phyloP scores from a whole-genome alignment of 2,113 vertebrate genomes.

The Oncorhynchus masou region DNA sequence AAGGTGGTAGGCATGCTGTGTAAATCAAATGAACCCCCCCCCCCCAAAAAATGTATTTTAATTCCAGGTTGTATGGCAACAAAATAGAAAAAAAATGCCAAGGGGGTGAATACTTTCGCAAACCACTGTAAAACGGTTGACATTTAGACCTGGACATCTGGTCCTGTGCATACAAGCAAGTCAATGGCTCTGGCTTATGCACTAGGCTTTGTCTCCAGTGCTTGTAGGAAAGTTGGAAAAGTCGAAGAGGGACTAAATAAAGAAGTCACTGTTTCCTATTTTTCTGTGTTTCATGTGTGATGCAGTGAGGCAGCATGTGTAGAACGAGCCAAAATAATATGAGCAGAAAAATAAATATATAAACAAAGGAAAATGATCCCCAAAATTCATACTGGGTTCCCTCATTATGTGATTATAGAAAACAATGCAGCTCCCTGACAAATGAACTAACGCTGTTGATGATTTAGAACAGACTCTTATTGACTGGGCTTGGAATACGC shows the following conservation, averaged over 20 bases:
- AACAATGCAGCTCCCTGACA: constrained; percentile 7
- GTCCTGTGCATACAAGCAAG: constrained; percentile 18
- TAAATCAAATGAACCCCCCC: no score
- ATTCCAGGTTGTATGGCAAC: no score
- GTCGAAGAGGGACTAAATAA: constrained; percentile 31
- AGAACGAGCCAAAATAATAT: constrained; percentile 28
- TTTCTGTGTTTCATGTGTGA: constrained; percentile 5
- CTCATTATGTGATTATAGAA: constrained; percentile 21
- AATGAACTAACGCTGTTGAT: constrained; percentile 23
- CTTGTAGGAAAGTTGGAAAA: constrained; percentile 28
- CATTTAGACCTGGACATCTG: constrained; percentile 15
- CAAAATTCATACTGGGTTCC: constrained; percentile 28
- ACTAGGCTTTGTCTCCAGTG: constrained; percentile 36
- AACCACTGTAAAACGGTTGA: background rate
- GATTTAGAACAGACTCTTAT: constrained; percentile 31
- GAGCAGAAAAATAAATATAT: constrained; percentile 29
- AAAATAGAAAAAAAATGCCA: no score
- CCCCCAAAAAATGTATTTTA: no score
- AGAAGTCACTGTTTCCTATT: constrained; percentile 47
- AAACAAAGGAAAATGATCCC: constrained; percentile 27
- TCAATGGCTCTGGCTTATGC: constrained; percentile 8
- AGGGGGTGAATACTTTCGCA: no score
- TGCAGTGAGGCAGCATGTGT: constrained; percentile 26
- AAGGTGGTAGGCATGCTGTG: no score
- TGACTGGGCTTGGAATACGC: constrained; percentile 14